Evolutionary conservation across 2,797 vertebrate species (phyloP).

Genomic region (Malurus splendens): DNA sequence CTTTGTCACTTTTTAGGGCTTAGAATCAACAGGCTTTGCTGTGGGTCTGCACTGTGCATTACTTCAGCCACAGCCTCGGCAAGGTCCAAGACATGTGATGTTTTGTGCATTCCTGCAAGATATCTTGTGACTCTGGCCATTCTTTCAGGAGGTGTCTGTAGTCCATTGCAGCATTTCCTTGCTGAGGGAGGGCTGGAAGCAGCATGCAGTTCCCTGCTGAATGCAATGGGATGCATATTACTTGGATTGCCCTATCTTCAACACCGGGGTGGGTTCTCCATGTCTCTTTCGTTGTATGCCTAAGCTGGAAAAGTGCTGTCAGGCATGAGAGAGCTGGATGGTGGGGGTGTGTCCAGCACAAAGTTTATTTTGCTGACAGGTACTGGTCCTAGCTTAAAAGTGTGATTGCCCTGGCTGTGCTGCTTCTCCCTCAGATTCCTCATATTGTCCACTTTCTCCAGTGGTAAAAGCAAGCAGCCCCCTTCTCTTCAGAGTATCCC

Average conservation of each 20-base stretch:
- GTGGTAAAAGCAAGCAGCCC: background rate
- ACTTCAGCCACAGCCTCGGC: background rate
- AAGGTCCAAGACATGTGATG: slow-evolving; percentile 47
- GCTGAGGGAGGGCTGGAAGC: background rate
- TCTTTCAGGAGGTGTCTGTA: background rate
- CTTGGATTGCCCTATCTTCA: background rate
- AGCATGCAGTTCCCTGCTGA: background rate
- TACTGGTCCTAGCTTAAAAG: background rate
- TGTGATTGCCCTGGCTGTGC: background rate
- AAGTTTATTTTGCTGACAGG: background rate
- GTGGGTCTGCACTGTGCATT: background rate
- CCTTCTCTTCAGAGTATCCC: background rate
- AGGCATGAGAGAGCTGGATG: background rate
- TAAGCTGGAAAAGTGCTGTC: background rate
- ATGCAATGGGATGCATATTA: background rate
- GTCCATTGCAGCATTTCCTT: background rate
- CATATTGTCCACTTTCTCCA: background rate
- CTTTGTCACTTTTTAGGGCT: background rate
- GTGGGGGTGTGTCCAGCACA: background rate
- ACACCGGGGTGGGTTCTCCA: background rate
- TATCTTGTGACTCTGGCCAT: slow-evolving; percentile 32
- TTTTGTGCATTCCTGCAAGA: slow-evolving; percentile 41
- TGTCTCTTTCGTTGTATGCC: background rate
- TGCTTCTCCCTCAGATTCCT: background rate
- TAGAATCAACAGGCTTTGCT: background rate